Base-by-base conservation (phyloP, 2,797 vertebrate species). In the Molossus alvarezi region DNA sequence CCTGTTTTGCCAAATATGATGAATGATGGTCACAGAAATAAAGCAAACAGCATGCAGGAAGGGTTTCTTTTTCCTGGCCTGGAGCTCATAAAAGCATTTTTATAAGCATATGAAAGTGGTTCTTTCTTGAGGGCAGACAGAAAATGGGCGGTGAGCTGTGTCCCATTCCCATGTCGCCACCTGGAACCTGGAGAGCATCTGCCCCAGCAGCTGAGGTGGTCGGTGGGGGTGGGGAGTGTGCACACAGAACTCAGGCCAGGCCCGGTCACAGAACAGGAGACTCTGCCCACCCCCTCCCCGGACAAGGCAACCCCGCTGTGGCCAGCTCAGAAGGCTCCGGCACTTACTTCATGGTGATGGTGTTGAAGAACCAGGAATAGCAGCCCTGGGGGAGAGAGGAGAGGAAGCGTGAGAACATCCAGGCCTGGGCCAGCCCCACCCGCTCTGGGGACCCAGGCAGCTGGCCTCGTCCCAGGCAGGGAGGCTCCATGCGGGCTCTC, bases 301-400 rank as follows among this genome's bases (percentile, higher is more conserved):
- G 23, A 62, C 3, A n/a, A 73, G 48, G 60, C 48, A 45, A 9
- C 33, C 25, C n/a, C 5, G 15, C 15, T 2, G 27, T 62, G 64
- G 75, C 20, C 69, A 9, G 57, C 83, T 51, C 29, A 3, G 25
- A 64, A 5, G 88, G 76, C 33, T 58, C 53, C 75, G 93, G 94
- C 96, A 99, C 99, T 99, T 99, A 99, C 99, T 99, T 99, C 99
- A 99, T 99, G 97, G 99, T 99, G 98, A 99, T 99, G 98, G 99
- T 99, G 85, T 99, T 99, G 97, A 99, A 98, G 79, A 99, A 99
- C 99, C 99, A 99, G 82, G 99, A 99, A 98, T 99, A 99, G 98
- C 99, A 99, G 95, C 99, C 99, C 99, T 99, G 98, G 76, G 60
- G 45, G 14, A 0, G 95, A 97, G 93, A 77, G 95, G 53, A 97